These are phyloP conservation scores for Turritopsis dohrnii DNA, from an alignment of 30 jellyfish, hydroid and myxozoan genomes.

Conservation along the genomic window DNA sequence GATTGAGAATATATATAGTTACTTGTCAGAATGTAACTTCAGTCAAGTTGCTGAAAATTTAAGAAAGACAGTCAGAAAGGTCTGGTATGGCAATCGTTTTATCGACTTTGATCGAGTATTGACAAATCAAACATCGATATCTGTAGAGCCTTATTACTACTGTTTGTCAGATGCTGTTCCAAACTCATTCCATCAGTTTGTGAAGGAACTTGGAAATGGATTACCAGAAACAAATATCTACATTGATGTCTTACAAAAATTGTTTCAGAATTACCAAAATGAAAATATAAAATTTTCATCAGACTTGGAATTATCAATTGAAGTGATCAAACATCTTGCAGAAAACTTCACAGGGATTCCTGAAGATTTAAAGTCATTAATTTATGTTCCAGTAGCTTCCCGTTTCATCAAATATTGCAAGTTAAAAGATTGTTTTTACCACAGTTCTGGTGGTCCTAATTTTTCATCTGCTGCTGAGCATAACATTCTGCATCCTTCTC, in stretches of 20 bases:
- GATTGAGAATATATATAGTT: neutral
- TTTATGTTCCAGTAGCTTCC: neutral
- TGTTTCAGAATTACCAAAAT: conserved; percentile 24
- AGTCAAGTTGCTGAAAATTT: neutral
- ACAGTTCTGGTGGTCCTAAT: neutral
- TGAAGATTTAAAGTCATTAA: neutral
- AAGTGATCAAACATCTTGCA: conserved; percentile 3
- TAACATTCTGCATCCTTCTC: conserved; percentile 29
- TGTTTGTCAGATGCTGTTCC: neutral
- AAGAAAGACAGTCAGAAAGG: neutral
- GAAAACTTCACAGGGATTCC: neutral
- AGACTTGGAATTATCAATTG: conserved; percentile 18
- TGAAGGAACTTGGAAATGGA: neutral
- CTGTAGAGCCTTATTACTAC: conserved; percentile 26
- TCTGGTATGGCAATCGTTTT: conserved; percentile 23
- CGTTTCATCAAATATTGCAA: neutral
- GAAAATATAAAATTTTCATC: neutral
- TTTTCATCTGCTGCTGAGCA: neutral
- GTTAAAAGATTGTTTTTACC: conserved; percentile 8
- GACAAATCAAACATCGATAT: conserved; percentile 4
- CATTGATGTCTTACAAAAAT: conserved; percentile 27
- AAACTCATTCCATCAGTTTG: neutral
- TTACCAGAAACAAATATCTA: conserved; percentile 15
- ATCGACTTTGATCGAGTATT: neutral
- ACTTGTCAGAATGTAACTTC: neutral